phyloP scores from a whole-genome alignment of 2,888 invertebrate species.

The Stegophylla sp. region DNA sequence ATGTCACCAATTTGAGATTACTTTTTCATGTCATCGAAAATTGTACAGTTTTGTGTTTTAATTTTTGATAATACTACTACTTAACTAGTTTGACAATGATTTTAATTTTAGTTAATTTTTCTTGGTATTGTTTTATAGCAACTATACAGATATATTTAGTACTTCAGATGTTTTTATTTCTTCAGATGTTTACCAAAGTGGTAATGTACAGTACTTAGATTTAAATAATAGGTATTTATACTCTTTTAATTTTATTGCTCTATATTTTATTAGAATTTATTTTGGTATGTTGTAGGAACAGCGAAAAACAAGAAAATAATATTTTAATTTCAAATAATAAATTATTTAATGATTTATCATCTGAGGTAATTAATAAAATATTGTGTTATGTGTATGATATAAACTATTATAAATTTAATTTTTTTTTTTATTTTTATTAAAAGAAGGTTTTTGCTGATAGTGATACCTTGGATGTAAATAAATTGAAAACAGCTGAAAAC shows the following conservation, averaged over 20 bases:
- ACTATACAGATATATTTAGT: constrained; percentile 49
- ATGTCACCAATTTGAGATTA: neutral
- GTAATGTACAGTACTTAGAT: constrained; percentile 12
- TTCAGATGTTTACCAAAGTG: constrained; percentile 27
- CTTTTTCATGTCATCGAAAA: neutral
- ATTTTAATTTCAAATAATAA: neutral
- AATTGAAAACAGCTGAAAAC: neutral
- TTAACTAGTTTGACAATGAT: too few relatives aligned
- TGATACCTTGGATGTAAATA: neutral
- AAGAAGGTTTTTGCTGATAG: neutral
- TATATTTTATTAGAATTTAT: constrained; percentile 3
- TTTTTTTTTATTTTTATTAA: constrained; percentile 3
- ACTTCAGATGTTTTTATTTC: constrained; percentile 35
- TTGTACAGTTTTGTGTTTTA: neutral
- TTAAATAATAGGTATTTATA: constrained; percentile 32
- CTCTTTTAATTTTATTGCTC: neutral
- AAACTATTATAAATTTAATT: neutral
- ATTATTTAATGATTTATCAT: neutral
- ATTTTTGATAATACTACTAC: too few relatives aligned
- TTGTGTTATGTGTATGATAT: neutral
- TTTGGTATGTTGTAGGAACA: constrained; percentile 20
- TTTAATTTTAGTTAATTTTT: constrained; percentile 2
- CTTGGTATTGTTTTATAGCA: constrained; percentile 37
- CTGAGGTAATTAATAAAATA: constrained; percentile 20
- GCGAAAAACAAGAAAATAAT: neutral